A percentile compares a stretch with the other conserved stretches of the same genome.
phyloP scores from a whole-genome alignment of 1,140 invertebrate genomes.

The Drosophila burlai region DNA sequence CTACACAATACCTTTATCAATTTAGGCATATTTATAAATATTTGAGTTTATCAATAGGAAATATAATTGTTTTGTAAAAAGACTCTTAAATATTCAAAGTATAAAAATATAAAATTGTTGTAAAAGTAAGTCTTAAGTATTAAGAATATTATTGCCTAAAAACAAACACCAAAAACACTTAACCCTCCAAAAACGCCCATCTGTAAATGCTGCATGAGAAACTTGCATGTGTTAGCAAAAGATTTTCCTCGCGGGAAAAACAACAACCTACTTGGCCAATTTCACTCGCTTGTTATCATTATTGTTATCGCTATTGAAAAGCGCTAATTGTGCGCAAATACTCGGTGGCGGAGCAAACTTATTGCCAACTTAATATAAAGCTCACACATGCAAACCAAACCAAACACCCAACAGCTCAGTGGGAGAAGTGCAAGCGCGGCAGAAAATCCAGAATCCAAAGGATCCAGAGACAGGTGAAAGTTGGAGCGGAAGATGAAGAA shows the following conservation, averaged over 20 bases:
- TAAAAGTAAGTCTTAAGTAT: not conserved
- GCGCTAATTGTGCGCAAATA: constrained; percentile 80
- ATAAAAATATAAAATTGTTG: not conserved
- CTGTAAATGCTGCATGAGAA: not conserved
- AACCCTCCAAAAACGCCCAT: not conserved
- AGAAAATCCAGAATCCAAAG: constrained; percentile 9
- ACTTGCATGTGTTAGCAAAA: constrained; percentile 49
- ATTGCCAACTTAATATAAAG: constrained; percentile 39
- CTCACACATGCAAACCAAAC: constrained; percentile 40
- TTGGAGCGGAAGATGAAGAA: constrained; percentile 28
- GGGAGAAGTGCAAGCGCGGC: constrained; percentile 36
- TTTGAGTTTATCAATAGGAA: no score
- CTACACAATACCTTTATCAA: no score
- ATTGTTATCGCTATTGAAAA: constrained; percentile 66
- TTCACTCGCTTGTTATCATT: constrained; percentile 50
- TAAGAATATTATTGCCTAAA: not conserved
- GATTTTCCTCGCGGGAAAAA: constrained; percentile 21
- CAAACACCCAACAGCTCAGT: constrained; percentile 6
- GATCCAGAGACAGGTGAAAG: constrained; percentile 41
- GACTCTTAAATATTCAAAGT: not conserved
- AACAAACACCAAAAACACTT: not conserved
- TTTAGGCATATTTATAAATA: not conserved
- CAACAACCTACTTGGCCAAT: constrained; percentile 38
- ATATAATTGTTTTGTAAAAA: no score
- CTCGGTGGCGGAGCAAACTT: constrained; percentile 40